Base-by-base conservation (phyloP, 2,113 vertebrate species). In the Cheirogaleus medius region DNA sequence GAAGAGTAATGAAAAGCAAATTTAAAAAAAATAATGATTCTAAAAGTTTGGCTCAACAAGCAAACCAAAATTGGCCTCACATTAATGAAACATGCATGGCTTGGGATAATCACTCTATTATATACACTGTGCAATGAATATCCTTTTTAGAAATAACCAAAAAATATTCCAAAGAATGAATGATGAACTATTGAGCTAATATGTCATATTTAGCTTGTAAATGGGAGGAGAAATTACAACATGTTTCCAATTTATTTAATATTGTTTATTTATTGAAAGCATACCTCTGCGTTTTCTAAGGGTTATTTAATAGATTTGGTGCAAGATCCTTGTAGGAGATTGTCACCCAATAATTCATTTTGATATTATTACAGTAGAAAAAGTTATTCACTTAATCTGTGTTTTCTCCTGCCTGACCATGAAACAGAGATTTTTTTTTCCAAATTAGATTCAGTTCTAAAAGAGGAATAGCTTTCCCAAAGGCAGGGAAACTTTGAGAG, bases 121-220 rank as follows among this genome's bases (percentile, higher is more conserved):
- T 3, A 78, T 83, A n/a, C 87, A 92, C 12, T 76, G 95, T 92
- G 39, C 71, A 93, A 93, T 25, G 1, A 47, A 3, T 27, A 90
- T 77, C 93, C 80, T 49, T 95, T 87, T 47, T 14, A 97, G 52
- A 97, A 14, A 84, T 91, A 91, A 10, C 66, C 85, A 90, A 96
- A 81, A 85, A 97, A 92, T 93, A 88, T 20, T 2, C 37, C 85
- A 93, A 63, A 74, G 52, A 94, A 96, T 96, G 96, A 74, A 66
- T 42, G 17, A 80, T 39, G 17, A 32, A 49, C 5, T 68, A 54
- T 86, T 87, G 47, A 74, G 15, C 0, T 58, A 87, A n/a, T n/a
- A 71, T 54, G 29, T 5, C 13, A 86, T 34, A 4, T 15, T 84
- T 11, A 88, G 5, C 1, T 94, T 88, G 6, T 44, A 15, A 13